Base-by-base conservation (phyloP, 2,888 invertebrate genomes). In the Ametastegia equiseti region DNA sequence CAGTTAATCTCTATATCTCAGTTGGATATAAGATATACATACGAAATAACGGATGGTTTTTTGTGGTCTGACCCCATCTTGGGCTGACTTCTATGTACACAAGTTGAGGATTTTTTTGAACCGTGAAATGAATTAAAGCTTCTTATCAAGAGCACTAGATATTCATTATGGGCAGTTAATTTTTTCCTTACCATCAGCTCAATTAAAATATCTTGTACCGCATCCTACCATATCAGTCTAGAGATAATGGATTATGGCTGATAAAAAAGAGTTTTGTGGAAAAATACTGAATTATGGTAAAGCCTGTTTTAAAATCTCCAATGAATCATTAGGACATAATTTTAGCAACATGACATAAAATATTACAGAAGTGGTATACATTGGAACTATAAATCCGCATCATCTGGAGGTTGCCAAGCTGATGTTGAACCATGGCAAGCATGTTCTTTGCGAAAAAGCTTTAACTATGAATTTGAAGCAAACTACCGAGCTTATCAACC, bases 371-470 rank as follows among this genome's bases (percentile, higher is more conserved):
- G 94, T 98, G 15, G 96, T 96, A 0, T 98, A 98, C 89, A 94
- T 98, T 85, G 98, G 97, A 5, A 93, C 94, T 0, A 92, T 98
- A 30, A 95, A 97, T 91, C 94, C 95, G 0, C 93, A 95, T 83
- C 98, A 98, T 91, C 95, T 94, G 84, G 93, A 94, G 54, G 92
- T 96, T 2, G 93, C 94, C 0, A 95, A 95, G 89, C 88, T 97
- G 81, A 96, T 97, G 94, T 92, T 98, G 36, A 94, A 96, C 83
- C 93, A 95, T 87, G 97, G 97, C 0, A 98, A 98, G 90, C 96
- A 97, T 88, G 96, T 98, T 0, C 92, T 98, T 1, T 97, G 98
- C 90, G 98, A 98, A 92, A 98, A 98, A 91, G 97, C 98, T 0
- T 92, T 98, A 82, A 96, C 97, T 75, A 92, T 98, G 92, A 97